Percentiles rank a stretch among this genome's conserved stretches.
Evolutionary conservation across 2,113 vertebrate species (phyloP).

Genomic region (Perca flavescens): DNA sequence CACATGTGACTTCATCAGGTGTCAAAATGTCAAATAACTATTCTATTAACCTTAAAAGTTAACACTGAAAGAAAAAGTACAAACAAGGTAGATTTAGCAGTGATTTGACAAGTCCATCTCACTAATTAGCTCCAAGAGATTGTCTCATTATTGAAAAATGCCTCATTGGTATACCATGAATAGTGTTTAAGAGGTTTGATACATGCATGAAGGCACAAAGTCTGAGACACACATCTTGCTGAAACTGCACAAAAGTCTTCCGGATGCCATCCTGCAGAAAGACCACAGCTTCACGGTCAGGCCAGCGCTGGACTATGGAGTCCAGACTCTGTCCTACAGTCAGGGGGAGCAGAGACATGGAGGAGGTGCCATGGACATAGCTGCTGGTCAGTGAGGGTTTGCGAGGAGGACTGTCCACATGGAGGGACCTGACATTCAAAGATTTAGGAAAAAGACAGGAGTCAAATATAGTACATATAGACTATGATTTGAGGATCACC

Average conservation of each 20-base stretch:
- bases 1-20: neutral
- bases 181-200: neutral
- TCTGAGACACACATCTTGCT: slow-evolving; percentile 85
- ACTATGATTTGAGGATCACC: neutral
- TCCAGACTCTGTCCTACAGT: slow-evolving; percentile 88
- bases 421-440: slow-evolving; percentile 77
- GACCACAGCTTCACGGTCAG: slow-evolving; percentile 88
- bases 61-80: neutral
- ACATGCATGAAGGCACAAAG: neutral
- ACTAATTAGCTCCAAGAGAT: neutral
- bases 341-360: slow-evolving; percentile 72
- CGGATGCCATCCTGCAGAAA: slow-evolving; percentile 84
- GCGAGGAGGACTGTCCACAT: slow-evolving; percentile 70
- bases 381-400: slow-evolving; percentile 83
- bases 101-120: neutral
- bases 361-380: slow-evolving; percentile 86
- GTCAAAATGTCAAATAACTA: neutral
- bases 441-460: neutral
- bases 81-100: neutral
- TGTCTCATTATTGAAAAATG: neutral
- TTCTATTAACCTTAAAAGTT: neutral
- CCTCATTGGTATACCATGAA: neutral
- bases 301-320: slow-evolving; percentile 73
- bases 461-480: neutral
- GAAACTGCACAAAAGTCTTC: slow-evolving; percentile 89